Percentiles rank a stretch among this genome's conserved stretches.
Conservation (phyloP, 1,140 invertebrate species). For the Drosophila triauraria region DNA sequence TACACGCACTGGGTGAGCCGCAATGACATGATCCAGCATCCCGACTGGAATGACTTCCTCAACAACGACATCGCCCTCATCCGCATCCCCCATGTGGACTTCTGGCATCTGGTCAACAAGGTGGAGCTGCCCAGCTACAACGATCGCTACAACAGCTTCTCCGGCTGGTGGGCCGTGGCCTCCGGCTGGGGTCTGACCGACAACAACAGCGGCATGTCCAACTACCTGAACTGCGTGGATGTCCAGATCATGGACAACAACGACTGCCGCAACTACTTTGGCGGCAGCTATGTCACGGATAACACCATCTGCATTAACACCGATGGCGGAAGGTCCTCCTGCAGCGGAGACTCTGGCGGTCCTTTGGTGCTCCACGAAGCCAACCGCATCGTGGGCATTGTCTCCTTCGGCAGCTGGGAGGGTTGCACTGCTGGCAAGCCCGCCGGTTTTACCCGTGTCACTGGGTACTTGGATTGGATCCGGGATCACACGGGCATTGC, state of each 20-base stretch:
- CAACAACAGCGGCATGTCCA: constrained; percentile 41
- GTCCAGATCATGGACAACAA: constrained; percentile 37
- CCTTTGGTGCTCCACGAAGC: constrained; percentile 40
- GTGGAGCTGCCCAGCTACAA: constrained; percentile 44
- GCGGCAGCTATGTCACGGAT: constrained; percentile 23
- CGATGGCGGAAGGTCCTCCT: constrained; percentile 27
- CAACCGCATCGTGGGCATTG: constrained; percentile 84
- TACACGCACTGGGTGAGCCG: constrained; percentile 41
- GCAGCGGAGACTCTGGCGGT: constrained; percentile 55
- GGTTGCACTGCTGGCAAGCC: constrained; percentile 86
- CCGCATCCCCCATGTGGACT: constrained; percentile 37
- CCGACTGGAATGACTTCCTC: constrained; percentile 30
- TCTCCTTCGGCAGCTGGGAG: constrained; percentile 85
- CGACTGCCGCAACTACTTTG: constrained; percentile 39
- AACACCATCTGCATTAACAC: constrained; percentile 41
- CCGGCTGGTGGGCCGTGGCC: constrained; percentile 35
- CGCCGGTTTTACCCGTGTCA: constrained; percentile 86
- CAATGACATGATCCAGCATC: constrained; percentile 41
- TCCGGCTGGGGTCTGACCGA: constrained; percentile 33
- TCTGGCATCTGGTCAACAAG: constrained; percentile 36
- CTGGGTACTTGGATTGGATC: constrained; percentile 86
- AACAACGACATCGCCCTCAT: constrained; percentile 45
- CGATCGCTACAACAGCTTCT: constrained; percentile 37
- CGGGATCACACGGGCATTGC: constrained; percentile 85
- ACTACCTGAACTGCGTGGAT: constrained; percentile 36